Conservation (phyloP, 1,140 invertebrate species). For the Sinella curviseta region DNA sequence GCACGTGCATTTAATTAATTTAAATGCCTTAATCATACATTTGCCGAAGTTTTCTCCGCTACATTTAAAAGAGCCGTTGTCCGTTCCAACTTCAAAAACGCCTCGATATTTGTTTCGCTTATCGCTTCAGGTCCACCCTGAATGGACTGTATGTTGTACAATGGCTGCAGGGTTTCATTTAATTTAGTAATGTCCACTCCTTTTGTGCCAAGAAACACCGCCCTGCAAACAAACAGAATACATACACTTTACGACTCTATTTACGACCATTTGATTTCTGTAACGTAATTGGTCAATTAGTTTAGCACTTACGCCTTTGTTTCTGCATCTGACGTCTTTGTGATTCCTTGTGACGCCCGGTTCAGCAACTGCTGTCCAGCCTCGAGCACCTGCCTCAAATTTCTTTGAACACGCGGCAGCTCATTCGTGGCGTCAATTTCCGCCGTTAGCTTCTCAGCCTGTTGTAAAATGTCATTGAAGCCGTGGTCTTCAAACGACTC, state of each 20-base stretch:
- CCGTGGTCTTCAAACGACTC: conserved; percentile 59
- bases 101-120: conserved; percentile 82
- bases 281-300: too few relatives aligned
- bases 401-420: conserved; percentile 82
- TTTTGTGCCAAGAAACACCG: conserved; percentile 86
- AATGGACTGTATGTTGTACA: conserved; percentile 73
- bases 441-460: conserved; percentile 85
- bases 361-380: conserved; percentile 83
- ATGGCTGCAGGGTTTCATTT: conserved; percentile 81
- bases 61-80: conserved; percentile 89
- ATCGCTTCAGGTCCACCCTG: conserved; percentile 88
- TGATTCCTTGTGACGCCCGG: conserved; percentile 78
- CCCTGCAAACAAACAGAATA: conserved; percentile 62
- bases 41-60: conserved; percentile 83
- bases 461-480: conserved; percentile 81
- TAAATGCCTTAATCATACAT: too few relatives aligned
- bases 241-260: too few relatives aligned
- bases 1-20: neutral
- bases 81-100: conserved; percentile 86
- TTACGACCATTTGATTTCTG: too few relatives aligned
- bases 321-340: conserved; percentile 67
- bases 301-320: conserved; percentile 85
- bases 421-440: conserved; percentile 82
- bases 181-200: conserved; percentile 91
- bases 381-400: conserved; percentile 85